Conservation (phyloP, 2,113 vertebrate species). For the Menura novaehollandiae region DNA sequence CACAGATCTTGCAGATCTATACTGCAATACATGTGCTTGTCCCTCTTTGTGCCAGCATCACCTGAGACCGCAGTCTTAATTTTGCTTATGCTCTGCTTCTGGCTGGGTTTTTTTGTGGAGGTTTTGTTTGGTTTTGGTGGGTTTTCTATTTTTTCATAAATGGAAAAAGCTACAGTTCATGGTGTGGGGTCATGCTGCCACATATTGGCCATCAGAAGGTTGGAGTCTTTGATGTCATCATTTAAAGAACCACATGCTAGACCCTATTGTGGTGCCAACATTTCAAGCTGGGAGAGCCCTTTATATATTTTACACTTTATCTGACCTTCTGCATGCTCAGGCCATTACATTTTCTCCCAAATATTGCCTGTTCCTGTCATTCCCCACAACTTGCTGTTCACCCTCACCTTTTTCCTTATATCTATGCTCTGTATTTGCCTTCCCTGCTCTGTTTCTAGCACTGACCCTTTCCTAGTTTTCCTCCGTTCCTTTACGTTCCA, state of each 20-base stretch:
- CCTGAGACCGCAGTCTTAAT: not conserved
- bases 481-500: not conserved
- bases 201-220: not conserved
- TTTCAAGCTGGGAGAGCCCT: not conserved
- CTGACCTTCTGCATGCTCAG: not conserved
- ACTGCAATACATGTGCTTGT: rapidly evolving
- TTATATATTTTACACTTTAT: not conserved
- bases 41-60: not conserved
- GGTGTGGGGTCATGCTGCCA: not conserved
- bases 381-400: not conserved
- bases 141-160: not conserved
- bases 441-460: not conserved
- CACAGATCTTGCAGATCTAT: not conserved
- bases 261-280: not conserved
- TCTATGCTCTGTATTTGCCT: not conserved
- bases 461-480: not conserved
- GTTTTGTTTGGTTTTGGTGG: not conserved
- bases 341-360: not conserved
- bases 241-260: not conserved
- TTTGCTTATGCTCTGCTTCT: not conserved
- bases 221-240: not conserved
- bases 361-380: not conserved
- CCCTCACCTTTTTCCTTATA: not conserved
- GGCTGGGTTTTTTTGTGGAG: too few relatives aligned
- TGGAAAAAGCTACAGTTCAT: not conserved